Percentiles rank a stretch among this genome's conserved stretches.
These are phyloP conservation scores for Darevskia nairensis DNA, from an alignment of 2,797 vertebrate genomes.

Conservation along the genomic window DNA sequence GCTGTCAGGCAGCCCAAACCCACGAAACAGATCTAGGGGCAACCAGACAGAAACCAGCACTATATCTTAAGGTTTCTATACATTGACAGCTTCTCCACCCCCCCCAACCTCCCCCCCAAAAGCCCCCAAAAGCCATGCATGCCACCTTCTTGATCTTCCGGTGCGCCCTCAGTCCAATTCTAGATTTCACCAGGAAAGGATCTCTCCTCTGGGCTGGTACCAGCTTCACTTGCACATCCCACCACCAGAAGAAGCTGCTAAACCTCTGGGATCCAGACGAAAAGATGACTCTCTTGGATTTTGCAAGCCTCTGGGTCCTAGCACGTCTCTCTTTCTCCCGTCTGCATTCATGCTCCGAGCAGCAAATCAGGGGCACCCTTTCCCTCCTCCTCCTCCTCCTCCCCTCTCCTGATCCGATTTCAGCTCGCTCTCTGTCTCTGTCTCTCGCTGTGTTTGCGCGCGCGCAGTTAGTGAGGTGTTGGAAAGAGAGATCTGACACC, in stretches of 20 bases:
- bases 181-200: neutral
- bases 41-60: neutral
- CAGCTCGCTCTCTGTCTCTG: no score
- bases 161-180: neutral
- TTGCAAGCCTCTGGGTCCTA: slow-evolving; percentile 13
- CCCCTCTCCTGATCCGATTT: neutral
- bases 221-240: neutral
- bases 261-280: neutral
- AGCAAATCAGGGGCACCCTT: no score
- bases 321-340: neutral
- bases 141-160: neutral
- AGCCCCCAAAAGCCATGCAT: no score
- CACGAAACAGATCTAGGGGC: neutral
- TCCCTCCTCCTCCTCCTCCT: no score
- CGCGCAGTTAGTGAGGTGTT: no score
- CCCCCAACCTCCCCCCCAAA: neutral
- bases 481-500: neutral
- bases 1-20: neutral
- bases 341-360: neutral
- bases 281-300: neutral
- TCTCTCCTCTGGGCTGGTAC: neutral
- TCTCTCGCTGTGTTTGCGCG: neutral
- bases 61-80: neutral
- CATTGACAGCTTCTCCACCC: neutral
- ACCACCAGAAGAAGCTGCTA: neutral